Conservation (phyloP, 2,888 invertebrate species). For the Blastobasis adustella region DNA sequence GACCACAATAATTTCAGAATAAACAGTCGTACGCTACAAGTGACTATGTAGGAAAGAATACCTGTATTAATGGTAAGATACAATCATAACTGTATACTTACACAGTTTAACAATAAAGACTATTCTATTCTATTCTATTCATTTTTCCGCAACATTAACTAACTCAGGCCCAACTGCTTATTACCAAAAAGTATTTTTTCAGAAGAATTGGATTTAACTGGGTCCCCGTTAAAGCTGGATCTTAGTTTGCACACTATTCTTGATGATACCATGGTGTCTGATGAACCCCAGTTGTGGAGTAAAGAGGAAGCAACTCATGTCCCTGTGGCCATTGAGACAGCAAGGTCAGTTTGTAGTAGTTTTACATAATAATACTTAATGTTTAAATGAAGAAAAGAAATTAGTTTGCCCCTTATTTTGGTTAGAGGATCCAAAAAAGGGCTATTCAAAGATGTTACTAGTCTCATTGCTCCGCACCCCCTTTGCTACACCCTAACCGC, state of each 20-base stretch:
- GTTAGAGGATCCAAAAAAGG: no score
- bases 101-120: no score
- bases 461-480: no score
- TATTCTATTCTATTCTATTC: slow-evolving; percentile 6
- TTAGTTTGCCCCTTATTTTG: no score
- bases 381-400: no score
- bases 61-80: slow-evolving; percentile 41
- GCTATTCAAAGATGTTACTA: no score
- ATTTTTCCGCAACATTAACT: background rate
- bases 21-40: slow-evolving; percentile 23
- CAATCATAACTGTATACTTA: no score
- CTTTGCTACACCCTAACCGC: no score
- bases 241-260: slow-evolving; percentile 60
- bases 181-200: slow-evolving; percentile 13
- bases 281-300: slow-evolving; percentile 61
- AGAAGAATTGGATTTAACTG: slow-evolving; percentile 68
- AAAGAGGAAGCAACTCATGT: slow-evolving; percentile 57
- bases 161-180: background rate
- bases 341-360: slow-evolving; percentile 38
- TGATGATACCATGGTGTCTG: slow-evolving; percentile 59
- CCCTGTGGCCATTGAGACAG: slow-evolving; percentile 49
- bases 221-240: slow-evolving; percentile 69
- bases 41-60: slow-evolving; percentile 21
- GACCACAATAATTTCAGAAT: slow-evolving; percentile 25
- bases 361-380: no score